Evolutionary conservation across 2,888 invertebrate genomes (phyloP), one percentile per base, ranked within the genome.

Genomic region (Formica aserva): DNA sequence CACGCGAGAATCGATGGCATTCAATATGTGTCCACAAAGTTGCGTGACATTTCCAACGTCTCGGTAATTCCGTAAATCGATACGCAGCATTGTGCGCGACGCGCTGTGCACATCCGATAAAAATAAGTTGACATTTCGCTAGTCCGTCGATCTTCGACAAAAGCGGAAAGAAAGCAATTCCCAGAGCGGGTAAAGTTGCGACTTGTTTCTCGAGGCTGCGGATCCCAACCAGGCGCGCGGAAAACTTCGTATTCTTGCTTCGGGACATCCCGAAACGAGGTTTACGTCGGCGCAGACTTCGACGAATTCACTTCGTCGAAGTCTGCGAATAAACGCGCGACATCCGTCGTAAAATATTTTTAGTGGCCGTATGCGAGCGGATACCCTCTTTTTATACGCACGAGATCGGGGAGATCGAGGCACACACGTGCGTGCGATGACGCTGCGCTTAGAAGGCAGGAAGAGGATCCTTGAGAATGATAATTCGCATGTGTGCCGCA

Each of bases 331-430:
- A 88, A 87, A 83, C 71, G 75, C 52, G 67, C 66, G 83, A 69
- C 84, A 82, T 83, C 81, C 81, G 82, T 45, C 22, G 57, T 18
- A 15, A 82, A 88, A 88, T 88, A 88, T 87, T 88, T 88, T 78
- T 86, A 72, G 57, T 26, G 15, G 62, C 71, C 57, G 38, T 9
- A 2, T 8, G n/a, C 48, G 41, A n/a, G 35, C 55, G 63, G 77
- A 38, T 65, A 41, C 45, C 65, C 38, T 29, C 83, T 84, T 88
- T 87, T 76, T 41, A 41, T 55, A 18, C 35, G 11, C 38, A 11
- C 76, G 67, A 48, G 63, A 74, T 57, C 85, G 71, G 82, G 66
- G 71, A 32, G 72, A 84, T 67, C 32, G 38, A 29, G 75, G 41
- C 85, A 66, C 85, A 87, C 84, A 71, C 69, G 85, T 87, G 88